Percentiles rank a stretch among this genome's conserved stretches.
phyloP scores from a whole-genome alignment of 2,113 vertebrate species.

The Cyanoderma ruficeps region DNA sequence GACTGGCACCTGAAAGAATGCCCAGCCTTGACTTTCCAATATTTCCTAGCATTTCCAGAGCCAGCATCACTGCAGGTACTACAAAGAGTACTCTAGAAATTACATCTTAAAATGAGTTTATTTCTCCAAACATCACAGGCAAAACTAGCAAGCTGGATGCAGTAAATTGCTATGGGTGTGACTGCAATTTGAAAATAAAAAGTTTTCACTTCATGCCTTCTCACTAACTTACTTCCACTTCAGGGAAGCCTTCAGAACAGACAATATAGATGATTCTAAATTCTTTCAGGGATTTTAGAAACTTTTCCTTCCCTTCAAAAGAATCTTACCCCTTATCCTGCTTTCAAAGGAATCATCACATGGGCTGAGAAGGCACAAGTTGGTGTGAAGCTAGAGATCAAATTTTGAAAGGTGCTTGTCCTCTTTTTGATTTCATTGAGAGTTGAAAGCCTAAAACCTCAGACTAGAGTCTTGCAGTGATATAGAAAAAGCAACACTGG shows the following conservation, averaged over 20 bases:
- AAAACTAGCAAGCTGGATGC: not conserved
- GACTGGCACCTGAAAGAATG: not conserved
- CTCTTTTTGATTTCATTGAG: not conserved
- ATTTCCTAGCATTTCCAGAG: not conserved
- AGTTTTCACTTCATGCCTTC: not conserved
- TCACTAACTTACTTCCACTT: not conserved
- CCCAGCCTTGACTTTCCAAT: not conserved
- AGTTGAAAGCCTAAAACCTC: not conserved
- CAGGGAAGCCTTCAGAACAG: not conserved
- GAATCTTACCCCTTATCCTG: not conserved
- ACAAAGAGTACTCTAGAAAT: not conserved
- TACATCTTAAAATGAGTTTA: not conserved
- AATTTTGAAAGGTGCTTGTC: not conserved
- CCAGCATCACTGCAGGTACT: not conserved
- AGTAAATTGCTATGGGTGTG: not conserved
- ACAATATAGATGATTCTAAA: not conserved
- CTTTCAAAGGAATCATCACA: not conserved
- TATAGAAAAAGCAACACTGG: not conserved
- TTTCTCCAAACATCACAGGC: not conserved
- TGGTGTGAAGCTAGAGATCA: not conserved
- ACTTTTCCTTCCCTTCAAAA: not conserved
- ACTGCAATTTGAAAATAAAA: slow-evolving; percentile 17
- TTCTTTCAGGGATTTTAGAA: not conserved
- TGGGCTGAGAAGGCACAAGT: not conserved
- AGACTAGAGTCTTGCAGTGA: not conserved